Evolutionary conservation across 2,888 invertebrate genomes (phyloP).

Genomic region (Miltochrista miniata): DNA sequence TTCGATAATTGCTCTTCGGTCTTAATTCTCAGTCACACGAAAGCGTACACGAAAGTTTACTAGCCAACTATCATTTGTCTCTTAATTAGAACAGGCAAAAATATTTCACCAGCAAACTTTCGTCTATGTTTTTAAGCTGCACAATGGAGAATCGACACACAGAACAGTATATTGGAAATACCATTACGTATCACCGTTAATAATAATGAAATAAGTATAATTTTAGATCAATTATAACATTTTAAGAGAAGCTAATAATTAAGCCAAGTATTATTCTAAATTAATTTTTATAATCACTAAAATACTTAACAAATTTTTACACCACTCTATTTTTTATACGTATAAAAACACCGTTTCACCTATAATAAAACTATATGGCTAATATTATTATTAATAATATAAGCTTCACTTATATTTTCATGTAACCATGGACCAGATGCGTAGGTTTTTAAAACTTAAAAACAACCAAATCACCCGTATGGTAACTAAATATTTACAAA

Average conservation of each 20-base stretch:
- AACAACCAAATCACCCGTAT: conserved; percentile 39
- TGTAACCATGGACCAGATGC: conserved; percentile 17
- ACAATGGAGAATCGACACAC: no score
- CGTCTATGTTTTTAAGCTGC: no score
- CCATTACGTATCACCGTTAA: no score
- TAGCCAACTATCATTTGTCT: no score
- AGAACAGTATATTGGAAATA: no score
- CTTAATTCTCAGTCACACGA: no score
- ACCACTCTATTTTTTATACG: not conserved
- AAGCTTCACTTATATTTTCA: not conserved
- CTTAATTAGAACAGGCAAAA: no score
- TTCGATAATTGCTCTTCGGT: no score
- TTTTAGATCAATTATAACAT: no score
- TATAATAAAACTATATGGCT: not conserved
- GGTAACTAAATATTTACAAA: conserved; percentile 20
- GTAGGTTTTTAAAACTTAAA: conserved; percentile 6
- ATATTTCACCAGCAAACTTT: no score
- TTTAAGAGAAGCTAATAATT: conserved; percentile 9
- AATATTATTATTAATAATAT: not conserved
- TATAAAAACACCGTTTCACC: conserved; percentile 3
- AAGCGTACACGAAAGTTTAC: no score
- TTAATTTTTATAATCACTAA: not conserved
- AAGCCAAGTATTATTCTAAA: conserved; percentile 4
- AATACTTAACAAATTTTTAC: conserved; percentile 5
- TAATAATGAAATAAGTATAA: no score